Evolutionary conservation across 2,888 invertebrate genomes (phyloP).

Genomic region (Aphrophora alni): DNA sequence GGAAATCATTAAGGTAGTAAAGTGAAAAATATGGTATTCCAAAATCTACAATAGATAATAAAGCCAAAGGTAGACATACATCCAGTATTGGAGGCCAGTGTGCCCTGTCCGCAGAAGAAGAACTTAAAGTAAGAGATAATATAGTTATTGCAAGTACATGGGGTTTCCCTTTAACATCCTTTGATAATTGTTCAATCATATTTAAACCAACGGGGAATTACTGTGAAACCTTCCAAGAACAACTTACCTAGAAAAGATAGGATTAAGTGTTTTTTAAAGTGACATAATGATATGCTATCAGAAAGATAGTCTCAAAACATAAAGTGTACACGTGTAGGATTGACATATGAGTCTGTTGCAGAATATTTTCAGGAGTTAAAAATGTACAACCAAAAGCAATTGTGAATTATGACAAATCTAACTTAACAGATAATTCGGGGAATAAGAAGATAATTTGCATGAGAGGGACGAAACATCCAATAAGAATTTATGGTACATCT

Average conservation of each 20-base stretch:
- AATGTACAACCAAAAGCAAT: slow-evolving; percentile 46
- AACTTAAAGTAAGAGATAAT: slow-evolving; percentile 45
- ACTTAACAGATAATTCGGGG: slow-evolving; percentile 55
- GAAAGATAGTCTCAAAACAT: slow-evolving; percentile 45
- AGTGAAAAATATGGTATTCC: slow-evolving; percentile 39
- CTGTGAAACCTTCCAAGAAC: slow-evolving; percentile 45
- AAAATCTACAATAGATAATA: slow-evolving; percentile 42
- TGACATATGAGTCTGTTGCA: slow-evolving; percentile 42
- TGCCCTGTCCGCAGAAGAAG: slow-evolving; percentile 47
- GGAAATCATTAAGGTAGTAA: slow-evolving; percentile 38
- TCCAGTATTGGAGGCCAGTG: slow-evolving; percentile 30
- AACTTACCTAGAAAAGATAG: slow-evolving; percentile 51
- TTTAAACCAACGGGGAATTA: slow-evolving; percentile 34
- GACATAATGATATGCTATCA: slow-evolving; percentile 41
- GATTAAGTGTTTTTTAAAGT: slow-evolving; percentile 44
- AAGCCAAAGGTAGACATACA: slow-evolving; percentile 42
- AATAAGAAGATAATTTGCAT: slow-evolving; percentile 48
- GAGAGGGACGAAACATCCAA: slow-evolving; percentile 52
- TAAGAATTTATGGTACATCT: slow-evolving; percentile 12
- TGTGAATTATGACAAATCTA: slow-evolving; percentile 55
- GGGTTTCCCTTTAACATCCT: slow-evolving; percentile 49
- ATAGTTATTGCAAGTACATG: slow-evolving; percentile 45
- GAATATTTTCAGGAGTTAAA: slow-evolving; percentile 41
- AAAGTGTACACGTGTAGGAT: slow-evolving; percentile 43
- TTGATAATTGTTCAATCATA: slow-evolving; percentile 37